These are phyloP conservation scores for Sarcophaga subvicina DNA, from an alignment of 2,888 invertebrate species.

Conservation along the genomic window DNA sequence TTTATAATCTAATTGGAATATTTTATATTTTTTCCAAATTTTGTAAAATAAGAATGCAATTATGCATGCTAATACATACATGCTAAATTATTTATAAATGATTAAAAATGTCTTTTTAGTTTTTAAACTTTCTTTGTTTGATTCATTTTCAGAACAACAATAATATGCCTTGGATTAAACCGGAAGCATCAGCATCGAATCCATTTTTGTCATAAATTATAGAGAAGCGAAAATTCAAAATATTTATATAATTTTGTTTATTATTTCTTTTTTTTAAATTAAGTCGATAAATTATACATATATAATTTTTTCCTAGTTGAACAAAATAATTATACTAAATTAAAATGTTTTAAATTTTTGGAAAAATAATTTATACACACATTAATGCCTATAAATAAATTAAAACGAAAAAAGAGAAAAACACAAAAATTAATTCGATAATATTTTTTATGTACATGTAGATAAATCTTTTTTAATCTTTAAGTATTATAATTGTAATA, in stretches of 20 bases:
- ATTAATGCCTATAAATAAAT: constrained; percentile 69
- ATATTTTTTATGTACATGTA: constrained; percentile 68
- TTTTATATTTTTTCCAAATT: constrained; percentile 5
- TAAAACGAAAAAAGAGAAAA: constrained; percentile 47
- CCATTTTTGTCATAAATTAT: constrained; percentile 81
- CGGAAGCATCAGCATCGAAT: constrained; percentile 81
- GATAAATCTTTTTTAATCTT: constrained; percentile 64
- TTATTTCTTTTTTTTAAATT: constrained; percentile 55
- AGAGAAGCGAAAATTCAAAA: constrained; percentile 49
- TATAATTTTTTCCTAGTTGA: constrained; percentile 52
- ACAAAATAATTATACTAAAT: constrained; percentile 47
- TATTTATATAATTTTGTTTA: constrained; percentile 57
- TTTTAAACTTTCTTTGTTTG: constrained; percentile 17
- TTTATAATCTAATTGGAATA: too few relatives aligned
- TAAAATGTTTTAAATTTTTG: constrained; percentile 59
- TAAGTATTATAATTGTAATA: constrained; percentile 73
- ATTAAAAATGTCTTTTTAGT: not conserved
- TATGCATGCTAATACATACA: constrained; percentile 38
- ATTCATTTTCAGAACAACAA: constrained; percentile 75
- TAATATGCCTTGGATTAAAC: constrained; percentile 81
- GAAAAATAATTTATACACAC: constrained; percentile 60
- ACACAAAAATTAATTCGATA: constrained; percentile 64
- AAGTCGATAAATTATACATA: constrained; percentile 59
- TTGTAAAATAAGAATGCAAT: not conserved
- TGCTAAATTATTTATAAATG: not conserved